Evolutionary conservation across 2,113 vertebrate species (phyloP).

Genomic region (Ailuropoda melanoleuca): DNA sequence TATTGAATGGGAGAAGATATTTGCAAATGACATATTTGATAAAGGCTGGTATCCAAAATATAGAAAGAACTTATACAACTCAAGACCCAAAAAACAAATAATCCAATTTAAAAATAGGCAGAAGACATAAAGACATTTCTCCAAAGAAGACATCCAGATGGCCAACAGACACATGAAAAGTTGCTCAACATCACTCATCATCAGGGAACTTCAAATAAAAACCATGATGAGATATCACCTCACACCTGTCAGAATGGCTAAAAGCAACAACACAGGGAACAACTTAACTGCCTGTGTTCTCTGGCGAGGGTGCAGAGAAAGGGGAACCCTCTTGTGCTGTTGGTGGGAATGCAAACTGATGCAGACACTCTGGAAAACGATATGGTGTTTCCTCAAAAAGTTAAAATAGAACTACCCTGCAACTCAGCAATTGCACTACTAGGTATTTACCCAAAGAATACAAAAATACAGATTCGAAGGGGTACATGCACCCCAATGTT

Average conservation of each 20-base stretch:
- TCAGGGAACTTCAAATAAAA: background rate
- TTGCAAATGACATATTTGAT: background rate
- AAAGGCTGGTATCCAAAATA: background rate
- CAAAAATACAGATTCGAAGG: background rate
- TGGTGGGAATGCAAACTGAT: background rate
- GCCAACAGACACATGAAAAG: background rate
- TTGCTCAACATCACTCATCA: background rate
- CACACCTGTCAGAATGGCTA: background rate
- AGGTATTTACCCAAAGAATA: background rate
- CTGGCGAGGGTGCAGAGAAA: background rate
- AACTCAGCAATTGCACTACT: background rate
- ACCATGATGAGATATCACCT: background rate
- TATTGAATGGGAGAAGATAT: background rate
- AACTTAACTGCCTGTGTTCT: too few species aligned
- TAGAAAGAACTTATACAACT: background rate
- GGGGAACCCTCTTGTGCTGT: background rate
- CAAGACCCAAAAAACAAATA: background rate
- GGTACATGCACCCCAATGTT: background rate
- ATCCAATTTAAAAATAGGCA: background rate
- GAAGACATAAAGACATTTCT: background rate
- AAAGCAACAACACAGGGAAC: background rate
- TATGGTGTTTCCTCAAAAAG: background rate
- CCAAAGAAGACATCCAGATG: background rate
- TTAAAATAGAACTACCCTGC: background rate
- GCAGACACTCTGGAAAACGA: background rate